Conservation (phyloP, 23 tunicate genomes). For the Aplidium turbinatum region DNA sequence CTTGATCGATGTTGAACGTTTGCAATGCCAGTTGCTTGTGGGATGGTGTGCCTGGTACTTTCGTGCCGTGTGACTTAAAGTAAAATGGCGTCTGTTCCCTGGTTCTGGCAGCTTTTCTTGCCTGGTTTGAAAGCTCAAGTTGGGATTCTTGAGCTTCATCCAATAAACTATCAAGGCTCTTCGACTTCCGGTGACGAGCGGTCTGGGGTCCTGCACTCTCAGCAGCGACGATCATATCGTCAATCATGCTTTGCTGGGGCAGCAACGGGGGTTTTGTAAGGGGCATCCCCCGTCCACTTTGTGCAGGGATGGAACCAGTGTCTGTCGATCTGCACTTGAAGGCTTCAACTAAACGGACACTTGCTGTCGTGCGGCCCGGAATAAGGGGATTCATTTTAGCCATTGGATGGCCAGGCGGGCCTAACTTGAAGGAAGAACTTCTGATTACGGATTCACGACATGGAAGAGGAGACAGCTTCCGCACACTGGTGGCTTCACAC, state of each 20-base stretch:
- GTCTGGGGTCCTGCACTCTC: no score
- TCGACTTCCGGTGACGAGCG: constrained; percentile 8
- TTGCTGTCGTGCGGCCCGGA: no score
- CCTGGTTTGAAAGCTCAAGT: neutral
- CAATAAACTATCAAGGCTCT: constrained; percentile 20
- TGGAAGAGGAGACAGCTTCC: constrained; percentile 42
- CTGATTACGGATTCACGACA: constrained; percentile 1
- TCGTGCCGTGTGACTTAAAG: neutral
- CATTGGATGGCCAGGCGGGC: constrained; percentile 22
- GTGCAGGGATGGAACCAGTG: no score
- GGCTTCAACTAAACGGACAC: no score
- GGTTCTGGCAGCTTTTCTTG: no score
- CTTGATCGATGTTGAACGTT: neutral
- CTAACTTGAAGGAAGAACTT: constrained; percentile 24
- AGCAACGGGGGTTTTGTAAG: neutral
- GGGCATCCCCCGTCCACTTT: no score
- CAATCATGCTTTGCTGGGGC: neutral
- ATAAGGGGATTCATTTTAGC: no score
- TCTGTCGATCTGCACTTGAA: no score
- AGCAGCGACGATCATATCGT: neutral
- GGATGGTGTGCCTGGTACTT: no score
- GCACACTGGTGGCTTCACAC: neutral
- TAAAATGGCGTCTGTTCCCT: neutral
- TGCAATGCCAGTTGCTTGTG: neutral
- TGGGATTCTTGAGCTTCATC: neutral